phyloP scores from a whole-genome alignment of 2,888 invertebrate species.

The Mesochorus sp. region DNA sequence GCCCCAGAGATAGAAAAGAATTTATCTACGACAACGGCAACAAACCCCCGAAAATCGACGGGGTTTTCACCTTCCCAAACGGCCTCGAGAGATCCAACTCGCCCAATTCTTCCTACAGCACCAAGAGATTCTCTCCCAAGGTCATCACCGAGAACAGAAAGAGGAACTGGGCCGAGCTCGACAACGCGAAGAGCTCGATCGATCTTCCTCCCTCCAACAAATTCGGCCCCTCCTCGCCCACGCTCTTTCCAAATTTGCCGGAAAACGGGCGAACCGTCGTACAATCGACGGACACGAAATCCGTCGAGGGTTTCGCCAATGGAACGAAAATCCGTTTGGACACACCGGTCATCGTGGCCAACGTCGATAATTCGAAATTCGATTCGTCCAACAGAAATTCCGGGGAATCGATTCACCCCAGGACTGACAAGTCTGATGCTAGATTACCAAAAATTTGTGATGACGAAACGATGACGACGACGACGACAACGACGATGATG shows the following conservation, averaged over 20 bases:
- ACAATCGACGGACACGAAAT: conserved; percentile 14
- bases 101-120: conserved; percentile 66
- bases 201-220: background rate
- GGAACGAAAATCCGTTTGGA: conserved; percentile 60
- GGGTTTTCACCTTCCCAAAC: conserved; percentile 64
- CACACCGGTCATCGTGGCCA: conserved; percentile 61
- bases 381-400: conserved; percentile 70
- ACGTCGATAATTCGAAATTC: conserved; percentile 69
- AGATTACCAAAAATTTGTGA: conserved; percentile 55
- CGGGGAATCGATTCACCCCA: conserved; percentile 59
- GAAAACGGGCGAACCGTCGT: conserved; percentile 51
- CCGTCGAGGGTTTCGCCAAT: conserved; percentile 40
- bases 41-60: conserved; percentile 69
- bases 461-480: background rate
- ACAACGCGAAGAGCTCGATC: conserved; percentile 51
- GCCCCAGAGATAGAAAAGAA: conserved; percentile 67
- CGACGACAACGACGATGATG: conserved; percentile 52
- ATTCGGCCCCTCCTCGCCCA: conserved; percentile 46
- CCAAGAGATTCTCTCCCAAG: conserved; percentile 70
- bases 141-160: conserved; percentile 66
- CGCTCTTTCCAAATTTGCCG: conserved; percentile 27
- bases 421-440: conserved; percentile 65
- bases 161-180: conserved; percentile 72
- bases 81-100: conserved; percentile 59
- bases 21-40: conserved; percentile 67